Conservation (phyloP, 2,113 vertebrate genomes). For the Paratilapia polleni region DNA sequence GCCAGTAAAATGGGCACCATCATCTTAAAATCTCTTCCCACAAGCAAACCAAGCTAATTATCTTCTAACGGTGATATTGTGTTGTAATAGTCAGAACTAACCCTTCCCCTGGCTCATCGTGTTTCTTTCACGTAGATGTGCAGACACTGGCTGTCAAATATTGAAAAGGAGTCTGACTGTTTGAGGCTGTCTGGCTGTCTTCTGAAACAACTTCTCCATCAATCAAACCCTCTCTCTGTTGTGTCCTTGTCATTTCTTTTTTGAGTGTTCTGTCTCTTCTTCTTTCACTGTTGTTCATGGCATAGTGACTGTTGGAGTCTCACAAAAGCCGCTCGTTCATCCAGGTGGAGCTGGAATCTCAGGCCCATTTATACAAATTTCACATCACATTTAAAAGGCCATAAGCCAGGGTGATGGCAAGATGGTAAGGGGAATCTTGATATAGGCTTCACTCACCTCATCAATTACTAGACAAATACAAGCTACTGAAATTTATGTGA, state of each 20-base stretch:
- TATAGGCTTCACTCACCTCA: neutral
- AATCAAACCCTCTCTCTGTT: slow-evolving; percentile 60
- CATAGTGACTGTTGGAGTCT: neutral
- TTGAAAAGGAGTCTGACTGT: slow-evolving; percentile 65
- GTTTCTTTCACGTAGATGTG: slow-evolving; percentile 43
- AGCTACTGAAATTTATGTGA: neutral
- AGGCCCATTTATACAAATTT: neutral
- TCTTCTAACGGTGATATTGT: slow-evolving; percentile 43
- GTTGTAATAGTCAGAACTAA: slow-evolving; percentile 35
- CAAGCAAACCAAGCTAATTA: slow-evolving; percentile 29
- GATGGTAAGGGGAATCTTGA: neutral
- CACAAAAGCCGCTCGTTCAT: slow-evolving; percentile 16
- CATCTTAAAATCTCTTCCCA: slow-evolving; percentile 22
- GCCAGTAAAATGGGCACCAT: slow-evolving; percentile 1
- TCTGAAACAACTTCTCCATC: slow-evolving; percentile 60
- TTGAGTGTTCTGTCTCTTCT: neutral
- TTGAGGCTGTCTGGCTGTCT: slow-evolving; percentile 51
- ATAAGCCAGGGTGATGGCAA: slow-evolving; percentile 29
- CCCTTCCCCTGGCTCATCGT: slow-evolving; percentile 19
- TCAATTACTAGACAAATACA: slow-evolving; percentile 42
- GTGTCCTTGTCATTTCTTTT: slow-evolving; percentile 48
- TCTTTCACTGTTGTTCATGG: neutral
- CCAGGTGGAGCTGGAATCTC: slow-evolving; percentile 11
- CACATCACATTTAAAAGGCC: slow-evolving; percentile 22
- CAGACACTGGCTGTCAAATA: slow-evolving; percentile 64